Conservation (phyloP, 2,888 invertebrate genomes). For the Phania funesta region DNA sequence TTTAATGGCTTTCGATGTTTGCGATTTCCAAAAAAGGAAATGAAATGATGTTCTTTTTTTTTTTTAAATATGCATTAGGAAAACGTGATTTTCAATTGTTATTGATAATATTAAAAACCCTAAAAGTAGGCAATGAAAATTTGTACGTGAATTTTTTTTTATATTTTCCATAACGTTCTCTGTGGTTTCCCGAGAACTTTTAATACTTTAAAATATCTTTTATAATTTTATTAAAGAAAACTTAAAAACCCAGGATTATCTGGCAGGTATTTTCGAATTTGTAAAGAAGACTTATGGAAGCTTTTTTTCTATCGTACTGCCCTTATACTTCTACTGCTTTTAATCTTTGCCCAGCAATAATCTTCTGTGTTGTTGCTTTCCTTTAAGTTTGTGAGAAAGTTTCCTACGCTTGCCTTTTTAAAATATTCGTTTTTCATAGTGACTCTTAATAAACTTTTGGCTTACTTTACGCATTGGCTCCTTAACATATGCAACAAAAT, state of each 20-base stretch:
- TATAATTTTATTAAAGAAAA: background rate
- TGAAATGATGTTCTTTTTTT: background rate
- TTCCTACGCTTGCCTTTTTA: background rate
- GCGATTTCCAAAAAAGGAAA: background rate
- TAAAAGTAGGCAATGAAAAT: background rate
- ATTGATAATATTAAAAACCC: background rate
- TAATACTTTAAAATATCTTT: background rate
- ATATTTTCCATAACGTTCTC: background rate
- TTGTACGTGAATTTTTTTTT: background rate
- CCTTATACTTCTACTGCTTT: background rate
- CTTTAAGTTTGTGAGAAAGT: background rate
- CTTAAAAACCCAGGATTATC: background rate
- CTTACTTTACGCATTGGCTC: too few relatives aligned
- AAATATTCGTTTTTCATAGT: background rate
- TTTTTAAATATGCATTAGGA: background rate
- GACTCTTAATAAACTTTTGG: background rate
- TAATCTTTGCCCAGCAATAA: background rate
- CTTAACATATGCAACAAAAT: too few relatives aligned
- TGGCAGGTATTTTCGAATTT: background rate
- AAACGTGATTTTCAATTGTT: background rate
- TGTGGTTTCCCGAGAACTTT: background rate
- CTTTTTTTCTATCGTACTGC: background rate
- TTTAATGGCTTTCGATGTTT: constrained; percentile 48
- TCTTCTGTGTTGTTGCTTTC: background rate
- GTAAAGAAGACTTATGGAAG: too few relatives aligned